Percentiles rank a stretch among this genome's conserved stretches.
These are phyloP conservation scores for Trialeurodes vaporariorum DNA, from an alignment of 1,140 invertebrate species.

Conservation along the genomic window DNA sequence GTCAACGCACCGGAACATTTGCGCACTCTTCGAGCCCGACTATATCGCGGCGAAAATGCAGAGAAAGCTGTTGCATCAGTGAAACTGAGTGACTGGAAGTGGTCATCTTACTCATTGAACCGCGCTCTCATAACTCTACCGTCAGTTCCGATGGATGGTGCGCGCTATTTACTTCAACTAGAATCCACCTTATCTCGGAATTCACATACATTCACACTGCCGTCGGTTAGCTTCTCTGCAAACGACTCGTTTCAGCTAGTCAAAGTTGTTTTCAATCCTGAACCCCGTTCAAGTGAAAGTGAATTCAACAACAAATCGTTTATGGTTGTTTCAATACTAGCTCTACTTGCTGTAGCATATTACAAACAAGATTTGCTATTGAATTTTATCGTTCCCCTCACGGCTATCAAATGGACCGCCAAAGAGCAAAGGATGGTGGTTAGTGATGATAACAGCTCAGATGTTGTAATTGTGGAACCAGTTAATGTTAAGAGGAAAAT, in stretches of 20 bases:
- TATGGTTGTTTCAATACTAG: background rate
- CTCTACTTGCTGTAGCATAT: background rate
- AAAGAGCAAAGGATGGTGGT: background rate
- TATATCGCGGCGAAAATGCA: background rate
- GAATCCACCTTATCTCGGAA: background rate
- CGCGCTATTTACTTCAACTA: background rate
- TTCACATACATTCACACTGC: background rate
- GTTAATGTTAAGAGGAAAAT: background rate
- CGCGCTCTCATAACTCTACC: background rate
- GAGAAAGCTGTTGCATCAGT: background rate
- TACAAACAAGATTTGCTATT: background rate
- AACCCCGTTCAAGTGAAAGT: background rate
- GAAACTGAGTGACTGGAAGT: background rate
- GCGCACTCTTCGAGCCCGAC: background rate
- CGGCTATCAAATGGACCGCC: background rate
- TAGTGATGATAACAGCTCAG: background rate
- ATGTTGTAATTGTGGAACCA: background rate
- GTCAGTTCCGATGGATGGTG: background rate
- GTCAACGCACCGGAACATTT: background rate
- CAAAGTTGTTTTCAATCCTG: background rate
- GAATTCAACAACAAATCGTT: background rate
- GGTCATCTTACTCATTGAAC: background rate
- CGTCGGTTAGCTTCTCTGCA: background rate
- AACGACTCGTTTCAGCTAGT: background rate
- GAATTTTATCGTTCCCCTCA: background rate